Evolutionary conservation across 2,113 vertebrate species (phyloP).

Genomic region (Corythornis vintsioides): DNA sequence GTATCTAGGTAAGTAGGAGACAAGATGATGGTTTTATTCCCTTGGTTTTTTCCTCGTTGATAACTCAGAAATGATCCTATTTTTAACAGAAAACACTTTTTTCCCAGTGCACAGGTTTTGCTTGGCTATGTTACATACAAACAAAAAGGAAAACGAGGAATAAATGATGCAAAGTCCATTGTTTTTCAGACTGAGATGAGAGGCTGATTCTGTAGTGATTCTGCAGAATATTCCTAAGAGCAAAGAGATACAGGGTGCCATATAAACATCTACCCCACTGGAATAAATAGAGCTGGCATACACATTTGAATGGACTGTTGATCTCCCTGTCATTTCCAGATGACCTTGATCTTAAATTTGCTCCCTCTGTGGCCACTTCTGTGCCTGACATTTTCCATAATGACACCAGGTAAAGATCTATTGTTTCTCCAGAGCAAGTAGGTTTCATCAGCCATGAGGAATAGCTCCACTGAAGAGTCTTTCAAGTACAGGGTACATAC

Average conservation of each 20-base stretch:
- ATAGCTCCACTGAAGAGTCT: slow-evolving; percentile 13
- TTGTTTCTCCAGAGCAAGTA: slow-evolving; percentile 30
- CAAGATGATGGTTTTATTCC: too few relatives aligned
- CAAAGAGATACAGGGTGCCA: not conserved
- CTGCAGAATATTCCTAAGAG: slow-evolving; percentile 32
- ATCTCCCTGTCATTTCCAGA: slow-evolving; percentile 28
- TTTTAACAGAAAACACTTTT: not conserved
- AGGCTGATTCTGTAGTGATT: not conserved
- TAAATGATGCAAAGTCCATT: not conserved
- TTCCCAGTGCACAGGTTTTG: slow-evolving; percentile 1
- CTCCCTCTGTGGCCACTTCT: slow-evolving; percentile 8
- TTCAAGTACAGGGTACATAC: not conserved
- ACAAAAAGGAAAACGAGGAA: not conserved
- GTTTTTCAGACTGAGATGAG: not conserved
- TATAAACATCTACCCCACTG: not conserved
- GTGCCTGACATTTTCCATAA: slow-evolving; percentile 53
- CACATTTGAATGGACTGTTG: slow-evolving; percentile 28
- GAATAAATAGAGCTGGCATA: slow-evolving; percentile 33
- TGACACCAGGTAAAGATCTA: slow-evolving; percentile 38
- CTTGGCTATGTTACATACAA: not conserved
- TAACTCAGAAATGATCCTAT: not conserved
- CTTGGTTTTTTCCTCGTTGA: not conserved
- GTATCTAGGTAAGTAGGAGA: too few relatives aligned
- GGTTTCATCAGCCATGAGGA: not conserved
- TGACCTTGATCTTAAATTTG: slow-evolving; percentile 58